Percentiles rank a stretch among this genome's conserved stretches.
phyloP scores from a whole-genome alignment of 2,113 vertebrate genomes.

The Labeo rohita region DNA sequence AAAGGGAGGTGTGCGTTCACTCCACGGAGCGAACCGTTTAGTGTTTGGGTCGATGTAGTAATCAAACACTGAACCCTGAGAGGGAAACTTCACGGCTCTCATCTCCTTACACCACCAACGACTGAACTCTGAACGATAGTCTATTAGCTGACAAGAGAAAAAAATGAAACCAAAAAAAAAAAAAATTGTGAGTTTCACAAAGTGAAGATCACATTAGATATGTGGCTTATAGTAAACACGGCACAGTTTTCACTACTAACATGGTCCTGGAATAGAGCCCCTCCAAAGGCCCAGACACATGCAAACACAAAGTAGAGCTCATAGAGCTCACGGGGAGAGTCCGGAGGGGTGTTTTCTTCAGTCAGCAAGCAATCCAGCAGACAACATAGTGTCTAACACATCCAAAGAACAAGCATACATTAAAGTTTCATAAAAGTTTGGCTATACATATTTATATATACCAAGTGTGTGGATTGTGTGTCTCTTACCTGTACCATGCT shows the following conservation, averaged over 20 bases:
- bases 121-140: constrained; percentile 83
- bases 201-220: neutral
- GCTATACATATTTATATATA: neutral
- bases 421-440: neutral
- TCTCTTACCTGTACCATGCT: constrained; percentile 75
- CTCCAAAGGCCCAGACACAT: constrained; percentile 82
- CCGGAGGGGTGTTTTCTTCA: constrained; percentile 80
- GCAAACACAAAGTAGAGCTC: constrained; percentile 84
- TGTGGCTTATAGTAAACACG: neutral
- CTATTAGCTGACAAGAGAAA: constrained; percentile 74
- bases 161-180: neutral
- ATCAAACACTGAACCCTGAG: constrained; percentile 85
- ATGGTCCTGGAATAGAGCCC: constrained; percentile 83
- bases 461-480: neutral
- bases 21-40: constrained; percentile 80
- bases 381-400: constrained; percentile 75
- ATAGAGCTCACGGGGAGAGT: constrained; percentile 80
- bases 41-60: constrained; percentile 81
- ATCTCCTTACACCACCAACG: constrained; percentile 85
- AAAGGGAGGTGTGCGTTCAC: constrained; percentile 74
- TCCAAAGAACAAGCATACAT: neutral
- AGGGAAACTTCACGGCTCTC: constrained; percentile 81
- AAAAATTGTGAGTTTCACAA: neutral
- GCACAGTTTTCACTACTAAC: constrained; percentile 66
- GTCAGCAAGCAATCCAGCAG: constrained; percentile 82